These are phyloP conservation scores for Papilio aristodemus DNA, from an alignment of 1,140 invertebrate genomes.

Conservation along the genomic window DNA sequence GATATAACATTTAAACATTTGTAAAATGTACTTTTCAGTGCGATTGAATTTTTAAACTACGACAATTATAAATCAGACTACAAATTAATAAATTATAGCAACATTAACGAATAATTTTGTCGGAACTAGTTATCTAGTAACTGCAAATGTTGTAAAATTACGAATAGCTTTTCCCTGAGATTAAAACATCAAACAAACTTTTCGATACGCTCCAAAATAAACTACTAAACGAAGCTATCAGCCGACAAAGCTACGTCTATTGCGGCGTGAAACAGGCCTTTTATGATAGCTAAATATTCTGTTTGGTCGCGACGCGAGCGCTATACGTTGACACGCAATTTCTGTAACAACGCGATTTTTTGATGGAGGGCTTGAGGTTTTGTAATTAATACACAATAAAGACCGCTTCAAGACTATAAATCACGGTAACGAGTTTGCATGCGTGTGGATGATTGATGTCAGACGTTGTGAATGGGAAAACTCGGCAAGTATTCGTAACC, in stretches of 20 bases:
- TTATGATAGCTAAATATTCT: conserved; percentile 16
- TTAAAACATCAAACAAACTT: background rate
- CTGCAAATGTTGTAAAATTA: too few species aligned
- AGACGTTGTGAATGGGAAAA: conserved; percentile 15
- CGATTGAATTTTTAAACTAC: too few species aligned
- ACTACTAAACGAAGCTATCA: conserved; percentile 20
- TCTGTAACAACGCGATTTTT: conserved; percentile 20
- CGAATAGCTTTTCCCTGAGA: background rate
- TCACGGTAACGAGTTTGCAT: conserved; percentile 21
- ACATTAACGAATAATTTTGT: too few species aligned
- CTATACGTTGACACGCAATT: background rate
- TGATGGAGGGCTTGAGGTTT: conserved; percentile 11
- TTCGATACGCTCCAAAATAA: background rate
- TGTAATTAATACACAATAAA: conserved; percentile 28
- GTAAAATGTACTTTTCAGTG: too few species aligned
- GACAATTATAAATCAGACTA: too few species aligned
- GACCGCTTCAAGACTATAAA: conserved; percentile 20
- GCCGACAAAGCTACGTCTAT: background rate
- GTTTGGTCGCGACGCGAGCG: conserved; percentile 2
- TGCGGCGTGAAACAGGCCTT: conserved; percentile 16
- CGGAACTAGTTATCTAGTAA: too few species aligned
- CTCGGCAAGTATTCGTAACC: background rate
- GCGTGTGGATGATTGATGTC: conserved; percentile 21
- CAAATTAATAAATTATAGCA: too few species aligned
- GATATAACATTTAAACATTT: too few species aligned